Conservation (phyloP, 2,797 vertebrate species). For the Acrossocheilus fasciatus region DNA sequence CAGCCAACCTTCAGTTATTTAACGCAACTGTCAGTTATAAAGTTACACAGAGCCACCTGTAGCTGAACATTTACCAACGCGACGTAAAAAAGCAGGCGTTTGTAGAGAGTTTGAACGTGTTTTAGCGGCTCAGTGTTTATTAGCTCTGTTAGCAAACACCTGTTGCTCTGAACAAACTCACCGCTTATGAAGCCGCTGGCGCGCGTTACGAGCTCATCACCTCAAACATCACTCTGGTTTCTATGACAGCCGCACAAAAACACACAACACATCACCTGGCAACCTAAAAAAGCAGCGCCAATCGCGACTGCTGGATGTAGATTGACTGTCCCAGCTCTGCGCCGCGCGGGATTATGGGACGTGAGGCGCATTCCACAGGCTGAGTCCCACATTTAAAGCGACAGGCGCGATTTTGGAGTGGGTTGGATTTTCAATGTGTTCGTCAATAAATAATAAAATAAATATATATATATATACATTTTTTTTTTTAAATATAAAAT, state of each 20-base stretch:
- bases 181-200: slow-evolving; percentile 16
- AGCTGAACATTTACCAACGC: background rate
- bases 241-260: background rate
- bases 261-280: slow-evolving; percentile 19
- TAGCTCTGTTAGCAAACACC: slow-evolving; percentile 46
- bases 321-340: slow-evolving; percentile 11
- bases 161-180: slow-evolving; percentile 41
- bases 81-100: background rate
- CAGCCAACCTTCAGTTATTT: background rate
- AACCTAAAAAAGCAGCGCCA: slow-evolving; percentile 16
- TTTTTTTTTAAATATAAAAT: background rate
- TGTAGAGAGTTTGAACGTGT: background rate
- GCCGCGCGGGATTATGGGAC: slow-evolving; percentile 48
- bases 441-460: background rate
- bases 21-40: background rate
- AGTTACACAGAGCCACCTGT: background rate
- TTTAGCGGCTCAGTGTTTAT: slow-evolving; percentile 24
- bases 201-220: background rate
- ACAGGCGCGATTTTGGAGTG: slow-evolving; percentile 68
- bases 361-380: slow-evolving; percentile 77
- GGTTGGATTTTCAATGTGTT: background rate
- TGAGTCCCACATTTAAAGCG: slow-evolving; percentile 76
- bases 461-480: too few relatives aligned
- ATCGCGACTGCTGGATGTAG: slow-evolving; percentile 6
- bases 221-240: background rate